These are phyloP conservation scores for Fundulus diaphanus DNA, from an alignment of 2,797 vertebrate genomes.

Conservation along the genomic window DNA sequence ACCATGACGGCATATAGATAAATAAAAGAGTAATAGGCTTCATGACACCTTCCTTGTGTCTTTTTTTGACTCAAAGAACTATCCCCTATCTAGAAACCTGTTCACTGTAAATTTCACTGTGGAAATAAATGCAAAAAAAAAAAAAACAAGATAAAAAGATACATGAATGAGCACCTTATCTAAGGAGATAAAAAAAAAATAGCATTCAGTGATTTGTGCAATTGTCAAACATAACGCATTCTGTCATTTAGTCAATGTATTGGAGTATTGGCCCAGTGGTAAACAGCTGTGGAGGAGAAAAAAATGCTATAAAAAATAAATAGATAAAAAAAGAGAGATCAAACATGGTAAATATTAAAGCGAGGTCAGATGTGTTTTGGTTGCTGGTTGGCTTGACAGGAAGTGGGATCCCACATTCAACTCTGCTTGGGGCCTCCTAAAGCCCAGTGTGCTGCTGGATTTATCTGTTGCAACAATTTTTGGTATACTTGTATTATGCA, in stretches of 20 bases:
- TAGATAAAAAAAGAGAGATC: neutral
- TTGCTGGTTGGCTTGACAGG: neutral
- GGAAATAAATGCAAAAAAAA: neutral
- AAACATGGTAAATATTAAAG: neutral
- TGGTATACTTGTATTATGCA: conserved; percentile 15
- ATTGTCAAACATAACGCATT: neutral
- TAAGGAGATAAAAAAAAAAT: neutral
- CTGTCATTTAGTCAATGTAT: neutral
- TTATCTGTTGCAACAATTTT: conserved; percentile 20
- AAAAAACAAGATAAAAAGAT: neutral
- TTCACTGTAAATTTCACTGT: neutral
- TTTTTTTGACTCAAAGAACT: neutral
- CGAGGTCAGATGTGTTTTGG: neutral
- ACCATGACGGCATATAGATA: neutral
- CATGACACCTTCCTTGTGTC: neutral
- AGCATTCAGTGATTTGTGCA: no score
- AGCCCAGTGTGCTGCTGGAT: neutral
- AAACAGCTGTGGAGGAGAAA: neutral
- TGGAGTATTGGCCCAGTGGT: neutral
- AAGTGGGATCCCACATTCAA: neutral
- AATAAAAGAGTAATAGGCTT: neutral
- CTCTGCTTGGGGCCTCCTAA: neutral
- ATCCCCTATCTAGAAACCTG: neutral
- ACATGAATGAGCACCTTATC: no score
- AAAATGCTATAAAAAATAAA: neutral